Base-by-base conservation (phyloP, 2,797 vertebrate species). In the Zonotrichia albicollis region DNA sequence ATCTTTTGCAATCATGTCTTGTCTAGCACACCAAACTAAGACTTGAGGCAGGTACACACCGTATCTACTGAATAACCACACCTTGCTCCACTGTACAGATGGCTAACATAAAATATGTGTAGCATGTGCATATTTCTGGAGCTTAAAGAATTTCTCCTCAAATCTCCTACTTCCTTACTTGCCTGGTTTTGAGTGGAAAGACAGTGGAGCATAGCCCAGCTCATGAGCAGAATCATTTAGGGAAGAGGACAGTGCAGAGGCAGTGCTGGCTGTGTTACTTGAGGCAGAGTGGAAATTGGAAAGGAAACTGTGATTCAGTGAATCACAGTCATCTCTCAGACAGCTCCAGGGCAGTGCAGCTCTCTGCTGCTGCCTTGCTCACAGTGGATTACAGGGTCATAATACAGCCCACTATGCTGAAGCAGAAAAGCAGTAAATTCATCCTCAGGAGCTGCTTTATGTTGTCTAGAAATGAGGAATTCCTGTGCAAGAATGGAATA, bases 381-480 rank as follows among this genome's bases (percentile, higher is more conserved):
- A 0, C 66, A 21, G 51, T 70, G 72, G 77, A 84, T 92, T 86
- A 70, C 20, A 68, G 40, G 71, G 79, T 84, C 76, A 38, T 66
- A 82, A 87, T 62, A 29, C 50, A 86, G 54, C 54, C 71, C 70
- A 27, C 77, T 86, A 16, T 88, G 60, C 85, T 11, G 32, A 66
- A 83, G 76, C 70, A 71, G 71, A 91, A 91, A 87, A 82, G 88
- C 54, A 80, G 65, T 58, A 87, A 79, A 89, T 92, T 95, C 61
- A 25, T 94, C 77, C 75, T 93, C 5, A 4, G 85, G 83, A 94
- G 27, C 75, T 67, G 60, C 75, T 94, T 84, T 93, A 29, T 88
- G 64, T 84, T 91, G 77, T 93, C 94, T 83, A 48, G 87, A 88
- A 91, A 77, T 91, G 68, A 93, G 60, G 80, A 94, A 93, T 79